phyloP scores from a whole-genome alignment of 2,888 invertebrate species.

The Frankliniella fusca region DNA sequence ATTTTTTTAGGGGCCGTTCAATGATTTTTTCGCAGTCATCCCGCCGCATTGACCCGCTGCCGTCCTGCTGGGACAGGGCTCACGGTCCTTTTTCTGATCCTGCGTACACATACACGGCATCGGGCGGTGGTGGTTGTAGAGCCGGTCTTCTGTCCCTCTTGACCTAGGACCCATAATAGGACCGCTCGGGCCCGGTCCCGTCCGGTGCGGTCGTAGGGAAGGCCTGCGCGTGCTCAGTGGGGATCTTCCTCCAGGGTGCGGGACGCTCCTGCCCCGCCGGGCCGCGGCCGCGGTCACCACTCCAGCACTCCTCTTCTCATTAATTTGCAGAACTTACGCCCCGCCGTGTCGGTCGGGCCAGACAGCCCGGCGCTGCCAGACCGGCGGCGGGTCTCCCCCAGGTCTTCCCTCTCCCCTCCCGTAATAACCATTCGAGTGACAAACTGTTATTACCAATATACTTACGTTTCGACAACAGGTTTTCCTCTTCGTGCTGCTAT shows the following conservation, averaged over 20 bases:
- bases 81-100: no score
- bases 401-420: neutral
- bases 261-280: neutral
- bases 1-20: no score
- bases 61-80: no score
- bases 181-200: neutral
- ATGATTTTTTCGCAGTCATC: no score
- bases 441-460: constrained; percentile 13
- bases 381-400: neutral
- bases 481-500: neutral
- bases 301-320: no score
- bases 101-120: no score
- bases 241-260: neutral
- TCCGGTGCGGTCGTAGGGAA: neutral
- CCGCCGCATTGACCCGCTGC: no score
- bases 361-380: neutral
- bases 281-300: no score
- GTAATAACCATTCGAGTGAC: constrained; percentile 15
- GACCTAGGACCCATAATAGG: neutral
- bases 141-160: neutral
- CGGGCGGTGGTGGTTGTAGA: no score
- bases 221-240: neutral
- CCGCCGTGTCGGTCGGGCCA: neutral
- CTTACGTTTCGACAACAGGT: constrained; percentile 15
- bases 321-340: no score